phyloP scores from a whole-genome alignment of 2,888 invertebrate species.

The Cataglyphis altisquamis region DNA sequence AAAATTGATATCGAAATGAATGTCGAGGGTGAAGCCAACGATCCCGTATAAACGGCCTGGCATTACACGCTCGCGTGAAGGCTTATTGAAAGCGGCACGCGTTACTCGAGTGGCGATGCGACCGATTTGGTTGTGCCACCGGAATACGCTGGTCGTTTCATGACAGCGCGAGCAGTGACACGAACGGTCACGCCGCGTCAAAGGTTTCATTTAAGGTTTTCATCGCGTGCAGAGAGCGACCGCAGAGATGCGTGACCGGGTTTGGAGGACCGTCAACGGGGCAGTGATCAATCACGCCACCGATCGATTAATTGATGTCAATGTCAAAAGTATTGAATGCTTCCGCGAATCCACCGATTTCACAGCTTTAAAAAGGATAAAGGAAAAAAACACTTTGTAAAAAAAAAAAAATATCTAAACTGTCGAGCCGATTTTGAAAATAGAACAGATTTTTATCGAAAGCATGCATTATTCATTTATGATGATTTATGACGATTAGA shows the following conservation, averaged over 20 bases:
- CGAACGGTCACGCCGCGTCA: constrained; percentile 28
- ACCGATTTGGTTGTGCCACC: neutral
- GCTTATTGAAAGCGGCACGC: constrained; percentile 21
- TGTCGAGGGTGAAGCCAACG: constrained; percentile 1
- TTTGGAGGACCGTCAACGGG: neutral
- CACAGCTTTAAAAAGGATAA: neutral
- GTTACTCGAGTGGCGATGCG: constrained; percentile 9
- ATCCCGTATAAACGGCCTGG: neutral
- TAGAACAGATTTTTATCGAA: neutral
- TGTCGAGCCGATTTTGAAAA: neutral
- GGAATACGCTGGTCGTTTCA: constrained; percentile 12
- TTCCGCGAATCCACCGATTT: neutral
- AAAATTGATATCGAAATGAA: constrained; percentile 33
- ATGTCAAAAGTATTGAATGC: constrained; percentile 6
- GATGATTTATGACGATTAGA: neutral
- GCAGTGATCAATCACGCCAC: constrained; percentile 14
- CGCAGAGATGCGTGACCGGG: constrained; percentile 3
- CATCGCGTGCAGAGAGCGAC: constrained; percentile 2
- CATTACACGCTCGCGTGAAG: constrained; percentile 24
- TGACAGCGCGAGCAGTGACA: constrained; percentile 32
- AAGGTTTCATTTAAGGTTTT: constrained; percentile 44
- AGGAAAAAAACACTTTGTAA: neutral
- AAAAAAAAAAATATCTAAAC: neutral
- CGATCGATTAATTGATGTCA: constrained; percentile 30
- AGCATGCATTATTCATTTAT: neutral